These are phyloP conservation scores for Girardinus metallicus DNA, from an alignment of 2,797 vertebrate species.

Conservation along the genomic window DNA sequence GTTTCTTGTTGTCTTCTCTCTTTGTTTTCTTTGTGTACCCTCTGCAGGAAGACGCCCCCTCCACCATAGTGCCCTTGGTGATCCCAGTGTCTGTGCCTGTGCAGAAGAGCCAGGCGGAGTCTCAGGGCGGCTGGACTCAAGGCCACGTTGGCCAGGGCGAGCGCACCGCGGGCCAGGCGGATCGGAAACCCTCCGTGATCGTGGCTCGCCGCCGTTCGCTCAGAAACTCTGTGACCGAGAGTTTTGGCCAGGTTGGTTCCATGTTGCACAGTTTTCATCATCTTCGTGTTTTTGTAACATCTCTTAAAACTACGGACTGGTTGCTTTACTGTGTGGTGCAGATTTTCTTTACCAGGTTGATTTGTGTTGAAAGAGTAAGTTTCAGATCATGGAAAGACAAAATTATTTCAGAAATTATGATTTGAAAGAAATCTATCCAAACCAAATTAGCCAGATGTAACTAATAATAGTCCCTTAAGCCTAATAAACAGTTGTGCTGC, in stretches of 20 bases:
- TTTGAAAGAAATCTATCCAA: neutral
- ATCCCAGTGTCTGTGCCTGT: constrained; percentile 95
- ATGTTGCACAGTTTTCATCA: neutral
- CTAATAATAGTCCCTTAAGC: neutral
- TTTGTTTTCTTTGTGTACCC: neutral
- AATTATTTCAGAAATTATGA: neutral
- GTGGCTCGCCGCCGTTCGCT: constrained; percentile 88
- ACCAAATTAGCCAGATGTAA: neutral
- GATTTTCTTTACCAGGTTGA: neutral
- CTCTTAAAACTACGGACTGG: neutral
- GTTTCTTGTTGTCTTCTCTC: neutral
- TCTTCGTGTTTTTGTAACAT: neutral
- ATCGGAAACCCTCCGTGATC: constrained; percentile 87
- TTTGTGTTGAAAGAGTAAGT: too few species aligned
- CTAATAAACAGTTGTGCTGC: neutral
- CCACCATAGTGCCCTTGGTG: constrained; percentile 81
- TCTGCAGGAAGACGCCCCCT: constrained; percentile 61
- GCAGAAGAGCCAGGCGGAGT: constrained; percentile 66
- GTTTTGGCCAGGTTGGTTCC: constrained; percentile 66
- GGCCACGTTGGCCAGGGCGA: constrained; percentile 66
- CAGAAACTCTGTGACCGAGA: constrained; percentile 75
- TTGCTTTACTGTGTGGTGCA: neutral
- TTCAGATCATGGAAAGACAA: neutral
- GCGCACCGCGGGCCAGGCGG: constrained; percentile 69
- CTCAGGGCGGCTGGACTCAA: constrained; percentile 79